Conservation (phyloP, 2,888 invertebrate species). For the Drosophila basisetae region DNA sequence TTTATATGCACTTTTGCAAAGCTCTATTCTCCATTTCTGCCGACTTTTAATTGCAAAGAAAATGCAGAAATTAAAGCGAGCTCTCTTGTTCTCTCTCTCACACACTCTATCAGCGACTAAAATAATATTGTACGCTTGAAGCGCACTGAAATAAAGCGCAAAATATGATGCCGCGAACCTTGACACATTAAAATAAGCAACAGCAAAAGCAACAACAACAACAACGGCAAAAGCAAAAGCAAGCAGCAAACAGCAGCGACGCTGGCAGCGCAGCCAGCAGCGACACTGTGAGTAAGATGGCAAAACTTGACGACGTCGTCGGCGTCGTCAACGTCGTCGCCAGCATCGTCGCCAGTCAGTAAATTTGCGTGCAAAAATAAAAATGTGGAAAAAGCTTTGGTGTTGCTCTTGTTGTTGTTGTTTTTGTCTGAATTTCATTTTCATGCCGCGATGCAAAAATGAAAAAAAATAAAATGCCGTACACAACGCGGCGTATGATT, state of each 20-base stretch:
- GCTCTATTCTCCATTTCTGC: not conserved
- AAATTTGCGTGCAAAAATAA: conserved; percentile 74
- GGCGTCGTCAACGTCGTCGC: conserved; percentile 10
- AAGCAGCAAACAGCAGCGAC: conserved; percentile 36
- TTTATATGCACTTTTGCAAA: not conserved
- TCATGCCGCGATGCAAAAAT: conserved; percentile 57
- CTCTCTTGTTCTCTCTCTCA: not conserved
- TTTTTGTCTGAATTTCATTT: conserved; percentile 66
- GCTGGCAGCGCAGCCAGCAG: conserved; percentile 28
- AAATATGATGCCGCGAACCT: conserved; percentile 83
- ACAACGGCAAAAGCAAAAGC: conserved; percentile 4
- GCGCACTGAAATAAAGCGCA: conserved; percentile 72
- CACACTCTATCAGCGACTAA: conserved; percentile 18
- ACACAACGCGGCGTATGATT: conserved; percentile 78
- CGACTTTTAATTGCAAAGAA: not conserved
- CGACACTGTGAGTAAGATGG: conserved; percentile 59
- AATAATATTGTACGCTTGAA: conserved; percentile 59
- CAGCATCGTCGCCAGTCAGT: conserved; percentile 47
- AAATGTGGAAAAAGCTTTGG: conserved; percentile 71
- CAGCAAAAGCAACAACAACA: conserved; percentile 42
- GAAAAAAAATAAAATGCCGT: conserved; percentile 68
- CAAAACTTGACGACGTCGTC: conserved; percentile 35
- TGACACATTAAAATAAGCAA: conserved; percentile 82
- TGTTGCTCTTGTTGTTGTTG: conserved; percentile 30
- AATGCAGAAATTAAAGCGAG: not conserved